Percentiles rank a stretch among this genome's conserved stretches.
These are phyloP conservation scores for Dolichotis patagonum DNA, from an alignment of 2,113 vertebrate species.

Conservation along the genomic window DNA sequence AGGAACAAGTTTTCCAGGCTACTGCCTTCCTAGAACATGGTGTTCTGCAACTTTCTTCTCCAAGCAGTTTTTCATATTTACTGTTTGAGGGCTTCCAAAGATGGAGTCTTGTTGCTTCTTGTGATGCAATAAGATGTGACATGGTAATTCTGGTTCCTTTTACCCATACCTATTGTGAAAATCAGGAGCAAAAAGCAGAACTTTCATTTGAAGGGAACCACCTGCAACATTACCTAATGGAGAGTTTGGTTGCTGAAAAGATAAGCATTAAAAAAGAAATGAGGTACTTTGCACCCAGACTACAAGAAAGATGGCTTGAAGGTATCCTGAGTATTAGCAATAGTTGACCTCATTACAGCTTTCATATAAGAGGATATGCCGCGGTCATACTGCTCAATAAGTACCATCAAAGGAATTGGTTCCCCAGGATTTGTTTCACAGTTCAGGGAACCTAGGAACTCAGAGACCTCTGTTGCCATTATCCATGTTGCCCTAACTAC, in stretches of 20 bases:
- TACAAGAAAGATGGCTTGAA: background rate
- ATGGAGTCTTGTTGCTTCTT: too few species aligned
- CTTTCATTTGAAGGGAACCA: background rate
- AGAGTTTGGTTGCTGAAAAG: background rate
- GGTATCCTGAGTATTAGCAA: background rate
- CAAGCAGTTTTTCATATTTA: too few species aligned
- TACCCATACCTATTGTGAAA: background rate
- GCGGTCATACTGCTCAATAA: background rate
- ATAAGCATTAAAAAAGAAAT: background rate
- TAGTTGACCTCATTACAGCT: background rate
- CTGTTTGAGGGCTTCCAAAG: too few species aligned
- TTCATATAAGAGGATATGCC: background rate
- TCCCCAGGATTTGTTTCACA: background rate
- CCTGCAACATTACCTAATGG: background rate
- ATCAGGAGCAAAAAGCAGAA: background rate
- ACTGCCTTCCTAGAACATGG: too few species aligned
- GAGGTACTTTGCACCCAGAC: background rate
- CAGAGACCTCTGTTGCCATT: background rate
- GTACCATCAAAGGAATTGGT: background rate
- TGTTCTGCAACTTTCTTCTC: too few species aligned
- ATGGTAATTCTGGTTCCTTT: background rate
- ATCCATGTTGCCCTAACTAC: background rate
- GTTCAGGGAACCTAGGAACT: background rate
- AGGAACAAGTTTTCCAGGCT: too few species aligned
- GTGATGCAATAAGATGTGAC: background rate